Conservation (phyloP, 2,113 vertebrate genomes). For the Megaceryle maxima region DNA sequence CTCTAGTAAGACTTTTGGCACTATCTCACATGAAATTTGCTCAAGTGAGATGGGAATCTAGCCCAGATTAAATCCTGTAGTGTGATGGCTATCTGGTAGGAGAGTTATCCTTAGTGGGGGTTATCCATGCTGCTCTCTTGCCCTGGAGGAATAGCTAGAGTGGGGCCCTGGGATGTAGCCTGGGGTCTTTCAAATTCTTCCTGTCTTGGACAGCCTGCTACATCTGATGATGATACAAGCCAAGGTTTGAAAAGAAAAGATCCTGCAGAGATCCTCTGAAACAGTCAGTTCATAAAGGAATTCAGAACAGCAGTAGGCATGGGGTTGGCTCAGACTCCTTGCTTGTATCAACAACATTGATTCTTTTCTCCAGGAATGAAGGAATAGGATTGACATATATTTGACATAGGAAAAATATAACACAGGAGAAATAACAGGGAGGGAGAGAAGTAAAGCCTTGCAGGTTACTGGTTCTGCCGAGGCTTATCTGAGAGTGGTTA, state of each 20-base stretch:
- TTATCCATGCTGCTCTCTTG: neutral
- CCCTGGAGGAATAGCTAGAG: neutral
- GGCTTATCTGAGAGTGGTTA: neutral
- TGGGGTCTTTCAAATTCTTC: neutral
- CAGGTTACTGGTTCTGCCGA: neutral
- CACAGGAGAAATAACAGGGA: neutral
- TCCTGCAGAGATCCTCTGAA: neutral
- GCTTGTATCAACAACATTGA: neutral
- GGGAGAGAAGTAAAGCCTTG: neutral
- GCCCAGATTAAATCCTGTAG: neutral
- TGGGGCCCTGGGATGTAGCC: neutral
- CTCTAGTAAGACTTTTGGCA: neutral
- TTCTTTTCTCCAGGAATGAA: neutral
- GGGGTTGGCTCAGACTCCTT: neutral
- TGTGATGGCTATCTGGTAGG: neutral
- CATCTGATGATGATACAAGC: neutral
- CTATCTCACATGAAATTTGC: neutral
- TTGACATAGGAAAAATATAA: neutral
- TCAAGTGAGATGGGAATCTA: neutral
- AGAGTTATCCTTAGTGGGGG: neutral
- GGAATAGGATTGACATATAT: neutral
- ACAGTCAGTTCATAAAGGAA: neutral
- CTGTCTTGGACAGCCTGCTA: neutral
- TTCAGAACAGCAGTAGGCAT: neutral
- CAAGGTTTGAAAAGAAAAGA: neutral